These are phyloP conservation scores for Ammodytes marinus DNA, from an alignment of 2,113 vertebrate species.

Conservation along the genomic window DNA sequence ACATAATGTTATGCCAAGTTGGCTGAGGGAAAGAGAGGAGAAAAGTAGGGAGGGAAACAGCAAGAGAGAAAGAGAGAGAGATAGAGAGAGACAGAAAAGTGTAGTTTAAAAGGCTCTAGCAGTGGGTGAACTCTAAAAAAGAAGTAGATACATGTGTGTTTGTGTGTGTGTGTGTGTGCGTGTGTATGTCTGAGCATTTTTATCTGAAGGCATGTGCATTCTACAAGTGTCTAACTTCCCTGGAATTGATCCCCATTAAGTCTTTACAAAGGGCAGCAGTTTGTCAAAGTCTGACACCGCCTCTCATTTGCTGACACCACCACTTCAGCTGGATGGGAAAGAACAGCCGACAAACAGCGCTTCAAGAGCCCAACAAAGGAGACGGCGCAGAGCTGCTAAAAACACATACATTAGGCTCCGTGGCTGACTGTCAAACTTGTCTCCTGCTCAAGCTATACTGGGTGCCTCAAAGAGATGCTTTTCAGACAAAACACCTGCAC, in stretches of 20 bases:
- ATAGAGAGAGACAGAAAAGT: constrained; percentile 21
- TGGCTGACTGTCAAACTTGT: constrained; percentile 43
- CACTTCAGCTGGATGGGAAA: constrained; percentile 43
- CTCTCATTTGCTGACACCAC: constrained; percentile 37
- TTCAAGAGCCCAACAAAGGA: constrained; percentile 39
- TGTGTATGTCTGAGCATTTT: neutral
- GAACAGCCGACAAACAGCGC: constrained; percentile 42
- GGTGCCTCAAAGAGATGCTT: constrained; percentile 8
- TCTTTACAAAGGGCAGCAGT: constrained; percentile 55
- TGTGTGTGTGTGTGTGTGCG: constrained; percentile 6
- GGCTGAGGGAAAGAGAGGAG: constrained; percentile 32
- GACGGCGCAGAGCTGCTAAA: constrained; percentile 32
- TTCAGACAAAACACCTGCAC: constrained; percentile 48
- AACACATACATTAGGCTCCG: constrained; percentile 39
- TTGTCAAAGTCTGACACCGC: constrained; percentile 56
- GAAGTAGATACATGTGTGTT: constrained; percentile 23
- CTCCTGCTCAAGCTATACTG: neutral
- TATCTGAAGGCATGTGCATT: constrained; percentile 36
- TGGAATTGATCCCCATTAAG: constrained; percentile 63
- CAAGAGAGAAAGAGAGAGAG: too few relatives aligned
- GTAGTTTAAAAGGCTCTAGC: constrained; percentile 7
- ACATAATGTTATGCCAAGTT: constrained; percentile 66
- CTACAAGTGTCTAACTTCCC: constrained; percentile 44
- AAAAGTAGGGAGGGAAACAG: constrained; percentile 24
- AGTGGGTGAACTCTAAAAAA: constrained; percentile 11